These are phyloP conservation scores for Temnothorax nylanderi DNA, from an alignment of 1,140 invertebrate species.

Conservation along the genomic window DNA sequence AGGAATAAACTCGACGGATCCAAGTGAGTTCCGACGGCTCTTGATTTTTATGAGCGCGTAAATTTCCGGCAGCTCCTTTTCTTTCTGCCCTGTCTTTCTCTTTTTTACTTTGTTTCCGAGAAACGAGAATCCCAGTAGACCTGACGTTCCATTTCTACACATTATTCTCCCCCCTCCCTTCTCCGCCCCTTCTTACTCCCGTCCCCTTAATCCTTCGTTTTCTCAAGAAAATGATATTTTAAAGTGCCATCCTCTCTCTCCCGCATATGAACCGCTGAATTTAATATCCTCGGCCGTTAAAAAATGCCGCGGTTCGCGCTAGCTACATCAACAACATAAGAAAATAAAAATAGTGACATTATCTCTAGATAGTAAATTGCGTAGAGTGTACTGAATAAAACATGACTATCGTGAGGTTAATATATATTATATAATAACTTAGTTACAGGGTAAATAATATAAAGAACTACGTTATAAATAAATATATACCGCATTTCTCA, in stretches of 20 bases:
- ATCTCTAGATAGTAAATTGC: constrained; percentile 7
- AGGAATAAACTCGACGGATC: constrained; percentile 55
- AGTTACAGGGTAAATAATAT: background rate
- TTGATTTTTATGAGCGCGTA: constrained; percentile 85
- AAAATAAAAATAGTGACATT: constrained; percentile 25
- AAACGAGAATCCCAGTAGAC: constrained; percentile 63
- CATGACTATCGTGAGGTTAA: background rate
- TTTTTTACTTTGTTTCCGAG: constrained; percentile 57
- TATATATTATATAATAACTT: background rate
- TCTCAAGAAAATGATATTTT: constrained; percentile 63
- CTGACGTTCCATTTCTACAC: constrained; percentile 49
- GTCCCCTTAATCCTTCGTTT: constrained; percentile 54
- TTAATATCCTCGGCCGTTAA: constrained; percentile 37
- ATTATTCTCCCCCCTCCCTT: constrained; percentile 63
- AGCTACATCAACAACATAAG: constrained; percentile 28
- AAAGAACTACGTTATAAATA: background rate
- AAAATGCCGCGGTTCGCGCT: constrained; percentile 46
- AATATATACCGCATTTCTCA: background rate
- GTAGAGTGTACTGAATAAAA: constrained; percentile 7
- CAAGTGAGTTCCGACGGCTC: constrained; percentile 81
- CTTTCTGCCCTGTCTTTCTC: constrained; percentile 53
- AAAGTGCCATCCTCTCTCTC: constrained; percentile 45
- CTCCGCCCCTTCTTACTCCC: constrained; percentile 30
- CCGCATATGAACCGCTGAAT: constrained; percentile 24
- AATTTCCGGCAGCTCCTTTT: constrained; percentile 76